phyloP scores from a whole-genome alignment of 2,888 invertebrate genomes.

The Acronicta aceris region DNA sequence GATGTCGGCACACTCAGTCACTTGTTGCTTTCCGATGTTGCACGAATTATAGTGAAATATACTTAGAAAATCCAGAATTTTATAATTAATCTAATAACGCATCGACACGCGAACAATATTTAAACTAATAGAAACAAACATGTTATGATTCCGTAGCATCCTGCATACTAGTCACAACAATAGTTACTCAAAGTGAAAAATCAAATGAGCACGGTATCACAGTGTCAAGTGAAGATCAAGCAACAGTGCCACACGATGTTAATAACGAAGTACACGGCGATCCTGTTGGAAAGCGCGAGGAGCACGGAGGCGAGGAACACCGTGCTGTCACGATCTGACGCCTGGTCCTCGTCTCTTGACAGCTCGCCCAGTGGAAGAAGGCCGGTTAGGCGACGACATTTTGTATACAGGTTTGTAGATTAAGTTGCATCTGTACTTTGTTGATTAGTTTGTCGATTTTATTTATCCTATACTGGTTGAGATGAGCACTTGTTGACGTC shows the following conservation, averaged over 20 bases:
- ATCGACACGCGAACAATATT: slow-evolving; percentile 1
- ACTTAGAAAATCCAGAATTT: slow-evolving; percentile 26
- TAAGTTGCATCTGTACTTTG: not conserved
- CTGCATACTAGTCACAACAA: slow-evolving; percentile 10
- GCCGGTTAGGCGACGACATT: slow-evolving; percentile 73
- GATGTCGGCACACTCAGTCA: slow-evolving; percentile 67
- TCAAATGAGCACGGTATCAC: slow-evolving; percentile 33
- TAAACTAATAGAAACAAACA: not conserved
- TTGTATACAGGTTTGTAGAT: slow-evolving; percentile 74
- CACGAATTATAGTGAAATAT: slow-evolving; percentile 49
- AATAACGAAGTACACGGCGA: slow-evolving; percentile 92
- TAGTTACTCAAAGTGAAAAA: slow-evolving; percentile 23
- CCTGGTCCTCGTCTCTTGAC: slow-evolving; percentile 77
- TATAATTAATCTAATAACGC: not conserved
- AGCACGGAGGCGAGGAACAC: slow-evolving; percentile 80
- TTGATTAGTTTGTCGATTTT: not conserved
- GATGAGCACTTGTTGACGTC: no score
- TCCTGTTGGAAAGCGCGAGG: slow-evolving; percentile 91
- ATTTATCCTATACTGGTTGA: no score
- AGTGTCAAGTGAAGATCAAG: slow-evolving; percentile 46
- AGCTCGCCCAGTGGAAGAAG: slow-evolving; percentile 71
- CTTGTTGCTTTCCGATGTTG: slow-evolving; percentile 64
- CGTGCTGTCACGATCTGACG: slow-evolving; percentile 65
- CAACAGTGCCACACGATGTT: slow-evolving; percentile 85
- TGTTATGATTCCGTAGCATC: slow-evolving; percentile 16